Conservation (phyloP, 2,888 invertebrate species). For the Autographa gamma region DNA sequence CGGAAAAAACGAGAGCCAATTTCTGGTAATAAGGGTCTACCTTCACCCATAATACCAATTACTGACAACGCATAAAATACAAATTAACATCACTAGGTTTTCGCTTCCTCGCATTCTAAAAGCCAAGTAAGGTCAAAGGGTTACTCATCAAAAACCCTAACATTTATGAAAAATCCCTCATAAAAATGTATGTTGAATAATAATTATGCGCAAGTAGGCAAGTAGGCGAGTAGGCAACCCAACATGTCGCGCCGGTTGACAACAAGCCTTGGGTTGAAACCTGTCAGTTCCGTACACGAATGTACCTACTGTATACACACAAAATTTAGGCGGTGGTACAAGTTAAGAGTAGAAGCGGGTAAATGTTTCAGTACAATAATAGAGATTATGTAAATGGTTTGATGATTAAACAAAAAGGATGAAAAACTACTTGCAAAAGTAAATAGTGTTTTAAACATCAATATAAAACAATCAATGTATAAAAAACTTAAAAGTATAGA, state of each 20-base stretch:
- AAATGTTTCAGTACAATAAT: too few species aligned
- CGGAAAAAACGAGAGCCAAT: too few species aligned
- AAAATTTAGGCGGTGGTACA: conserved; percentile 14
- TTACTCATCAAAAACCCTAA: not conserved
- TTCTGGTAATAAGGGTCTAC: too few species aligned
- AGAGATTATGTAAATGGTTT: too few species aligned
- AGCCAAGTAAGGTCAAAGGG: not conserved
- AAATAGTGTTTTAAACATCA: too few species aligned
- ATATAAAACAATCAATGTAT: too few species aligned
- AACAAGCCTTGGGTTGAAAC: conserved; percentile 21
- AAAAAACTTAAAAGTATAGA: too few species aligned
- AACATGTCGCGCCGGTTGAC: conserved; percentile 34
- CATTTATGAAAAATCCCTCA: conserved; percentile 13
- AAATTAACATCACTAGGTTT: too few species aligned
- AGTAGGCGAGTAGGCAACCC: conserved; percentile 5
- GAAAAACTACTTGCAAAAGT: too few species aligned
- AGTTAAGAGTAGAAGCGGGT: not conserved
- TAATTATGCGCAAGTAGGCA: conserved; percentile 9
- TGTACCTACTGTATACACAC: conserved; percentile 11
- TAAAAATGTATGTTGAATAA: conserved; percentile 13
- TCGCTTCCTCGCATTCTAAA: not conserved
- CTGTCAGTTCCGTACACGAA: conserved; percentile 43
- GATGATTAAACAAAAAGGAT: too few species aligned
- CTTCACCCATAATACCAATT: too few species aligned
- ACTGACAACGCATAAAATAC: too few species aligned